Base-by-base conservation (phyloP, 2,113 vertebrate genomes). In the Nothoprocta pentlandii region DNA sequence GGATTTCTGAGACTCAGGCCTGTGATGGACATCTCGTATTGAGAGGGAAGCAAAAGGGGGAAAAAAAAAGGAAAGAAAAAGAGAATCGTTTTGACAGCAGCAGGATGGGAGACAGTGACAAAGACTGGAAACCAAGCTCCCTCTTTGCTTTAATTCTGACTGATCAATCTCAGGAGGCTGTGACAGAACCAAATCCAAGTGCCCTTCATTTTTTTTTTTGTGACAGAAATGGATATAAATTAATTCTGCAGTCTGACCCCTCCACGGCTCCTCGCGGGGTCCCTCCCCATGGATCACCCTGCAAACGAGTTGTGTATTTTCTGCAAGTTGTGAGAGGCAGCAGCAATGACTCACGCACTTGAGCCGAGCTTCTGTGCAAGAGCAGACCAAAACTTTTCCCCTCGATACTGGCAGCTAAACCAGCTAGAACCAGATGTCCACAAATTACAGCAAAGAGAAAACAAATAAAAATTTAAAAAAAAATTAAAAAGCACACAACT, bases 1-100 rank as follows among this genome's bases (percentile, higher is more conserved):
- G 59, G 75, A 76, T 89, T 89, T 94, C 67, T 61, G 67, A 92
- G 76, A 86, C 80, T 41, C 19, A 73, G 90, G 82, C 63, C 69
- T 56, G 39, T 95, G 95, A 96, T 81, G 90, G 93, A 95, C 94
- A 95, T 42, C 76, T 87, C 58, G 34, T 39, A 87, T 28, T 71
- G 86, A 87, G 80, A 30, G 23, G 42, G 25, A 26, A 26, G 51
- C 25, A 23, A 26, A 14, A 26, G 25, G 51, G 51, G 28, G 20
- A 34, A 76, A 59, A 69, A n/a, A 80, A 59, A 61, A 67, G 28
- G 9, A 42, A 54, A 19, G 56, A 75, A 88, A 90, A 87, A 32
- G 25, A 70, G 80, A 63, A 87, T 90, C 4, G 46, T 69, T 95
- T 71, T 92, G 94, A 95, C 82, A 95, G 92, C 74, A 92, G 63